These are phyloP conservation scores for Stenoptilia bipunctidactyla DNA, from an alignment of 2,888 invertebrate species.

Conservation along the genomic window DNA sequence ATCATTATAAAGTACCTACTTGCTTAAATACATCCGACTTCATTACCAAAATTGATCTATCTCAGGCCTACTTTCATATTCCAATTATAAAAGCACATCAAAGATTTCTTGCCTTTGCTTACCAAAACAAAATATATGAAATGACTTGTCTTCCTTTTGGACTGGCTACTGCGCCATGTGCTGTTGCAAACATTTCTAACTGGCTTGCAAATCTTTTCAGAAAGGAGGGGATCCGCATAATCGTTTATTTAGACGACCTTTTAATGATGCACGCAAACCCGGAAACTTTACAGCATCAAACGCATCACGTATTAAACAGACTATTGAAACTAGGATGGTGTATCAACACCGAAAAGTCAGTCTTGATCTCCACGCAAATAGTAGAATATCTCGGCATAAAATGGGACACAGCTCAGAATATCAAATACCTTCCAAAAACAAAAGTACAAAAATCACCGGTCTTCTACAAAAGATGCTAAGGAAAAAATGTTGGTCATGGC, in stretches of 20 bases:
- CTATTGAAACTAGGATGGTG: constrained; percentile 9
- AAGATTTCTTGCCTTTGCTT: constrained; percentile 2
- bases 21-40: constrained; percentile 6
- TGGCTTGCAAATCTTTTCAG: constrained; percentile 16
- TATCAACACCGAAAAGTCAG: constrained; percentile 13
- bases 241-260: constrained; percentile 19
- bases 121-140: background rate
- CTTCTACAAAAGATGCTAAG: background rate
- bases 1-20: constrained; percentile 3
- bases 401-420: constrained; percentile 12
- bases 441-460: constrained; percentile 2
- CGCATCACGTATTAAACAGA: background rate
- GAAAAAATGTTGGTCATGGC: background rate
- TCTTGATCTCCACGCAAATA: constrained; percentile 1
- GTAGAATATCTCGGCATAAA: constrained; percentile 12
- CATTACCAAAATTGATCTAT: constrained; percentile 7
- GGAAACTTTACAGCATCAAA: background rate
- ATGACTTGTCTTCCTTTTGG: constrained; percentile 16
- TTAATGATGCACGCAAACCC: background rate
- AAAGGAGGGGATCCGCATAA: constrained; percentile 12
- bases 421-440: constrained; percentile 6
- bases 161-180: constrained; percentile 14
- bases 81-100: constrained; percentile 2
- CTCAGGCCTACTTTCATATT: constrained; percentile 9
- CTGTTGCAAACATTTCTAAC: constrained; percentile 15